Percentiles rank a stretch among this genome's conserved stretches.
These are phyloP conservation scores for Mycetomoellerius zeteki DNA, from an alignment of 1,140 invertebrate species.

Conservation along the genomic window DNA sequence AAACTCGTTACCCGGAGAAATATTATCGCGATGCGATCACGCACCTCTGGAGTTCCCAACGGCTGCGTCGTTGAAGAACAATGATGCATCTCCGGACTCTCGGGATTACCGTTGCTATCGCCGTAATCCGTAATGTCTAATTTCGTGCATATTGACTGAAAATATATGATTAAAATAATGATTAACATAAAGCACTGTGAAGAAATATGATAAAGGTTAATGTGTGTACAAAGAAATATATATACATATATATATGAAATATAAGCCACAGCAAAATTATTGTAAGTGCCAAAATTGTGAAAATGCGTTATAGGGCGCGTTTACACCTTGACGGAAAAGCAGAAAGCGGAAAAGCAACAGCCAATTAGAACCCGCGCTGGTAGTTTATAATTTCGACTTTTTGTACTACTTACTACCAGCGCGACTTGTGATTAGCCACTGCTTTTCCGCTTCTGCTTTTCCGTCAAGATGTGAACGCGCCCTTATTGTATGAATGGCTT, in stretches of 20 bases:
- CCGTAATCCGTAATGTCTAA: slow-evolving; percentile 85
- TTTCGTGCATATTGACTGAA: slow-evolving; percentile 84
- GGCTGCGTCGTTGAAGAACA: slow-evolving; percentile 93
- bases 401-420: too few relatives aligned
- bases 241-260: not conserved
- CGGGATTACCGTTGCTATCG: slow-evolving; percentile 87
- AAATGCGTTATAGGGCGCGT: too few relatives aligned
- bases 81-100: slow-evolving; percentile 92
- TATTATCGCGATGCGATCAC: slow-evolving; percentile 49
- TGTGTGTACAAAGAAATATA: not conserved
- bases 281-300: too few relatives aligned
- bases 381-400: too few relatives aligned
- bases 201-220: not conserved
- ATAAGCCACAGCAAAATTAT: too few relatives aligned
- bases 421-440: too few relatives aligned
- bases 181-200: not conserved
- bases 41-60: slow-evolving; percentile 90
- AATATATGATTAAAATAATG: not conserved
- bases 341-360: too few relatives aligned
- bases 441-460: too few relatives aligned
- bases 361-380: too few relatives aligned
- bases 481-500: too few relatives aligned
- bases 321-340: too few relatives aligned
- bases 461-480: too few relatives aligned
- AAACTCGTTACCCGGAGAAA: not conserved